Base-by-base conservation (phyloP, 2,113 vertebrate genomes). In the Ceyx cyanopectus region DNA sequence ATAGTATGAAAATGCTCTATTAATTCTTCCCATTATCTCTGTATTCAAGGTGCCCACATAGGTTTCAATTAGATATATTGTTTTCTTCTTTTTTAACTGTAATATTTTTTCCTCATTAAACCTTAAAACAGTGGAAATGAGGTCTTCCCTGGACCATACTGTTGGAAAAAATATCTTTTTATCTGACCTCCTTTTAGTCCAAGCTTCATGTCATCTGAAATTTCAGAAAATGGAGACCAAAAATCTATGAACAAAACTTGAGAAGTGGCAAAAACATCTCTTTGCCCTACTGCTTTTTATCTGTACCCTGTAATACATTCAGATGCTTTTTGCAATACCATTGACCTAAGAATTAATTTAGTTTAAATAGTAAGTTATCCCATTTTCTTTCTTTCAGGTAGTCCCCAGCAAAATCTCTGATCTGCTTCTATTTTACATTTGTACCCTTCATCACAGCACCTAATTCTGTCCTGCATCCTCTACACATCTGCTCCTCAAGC, bases 241-340 rank as follows among this genome's bases (percentile, higher is more conserved):
- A 74, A 93, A 9, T 5, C 0, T n/a, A 46, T 3, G 4, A n/a
- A 63, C 18, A 56, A 63, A 79, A 65, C 75, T 68, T 77, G 50
- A 81, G 78, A 92, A 91, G 37, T n/a, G 9, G 22, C 13, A 88
- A 92, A 91, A 84, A 48, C 32, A 68, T 30, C 51, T 66, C 12
- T 61, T 82, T 81, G 60, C 37, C 43, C 87, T 89, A 77, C 85
- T 87, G 27, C 17, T 94, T 76, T 91, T 27, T 76, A 73, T 91
- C 54, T 84, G 58, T 82, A 54, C 7, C 12, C 40, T 56, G 29
- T n/a, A 84, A 82, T 51, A 66, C 45, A 85, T 70, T 22, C 81
- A 22, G 46, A 14, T 34, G 81, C 45, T 82, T 92, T 58, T 82
- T 70, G 23, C 58, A 61, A 40, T 60, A 60, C 48, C 56, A 46